These are phyloP conservation scores for Thymelicus lineola DNA, from an alignment of 2,888 invertebrate species.

Conservation along the genomic window DNA sequence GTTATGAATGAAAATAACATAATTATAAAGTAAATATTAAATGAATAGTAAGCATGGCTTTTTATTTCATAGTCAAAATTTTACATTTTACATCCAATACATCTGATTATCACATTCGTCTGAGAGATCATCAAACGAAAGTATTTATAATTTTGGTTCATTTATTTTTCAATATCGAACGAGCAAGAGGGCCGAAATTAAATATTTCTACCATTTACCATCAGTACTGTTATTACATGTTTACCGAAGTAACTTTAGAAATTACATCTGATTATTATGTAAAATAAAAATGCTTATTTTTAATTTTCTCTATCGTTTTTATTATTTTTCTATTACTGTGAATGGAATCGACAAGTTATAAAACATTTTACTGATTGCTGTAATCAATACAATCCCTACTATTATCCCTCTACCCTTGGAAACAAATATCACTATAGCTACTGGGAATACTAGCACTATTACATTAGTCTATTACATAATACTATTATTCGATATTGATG, in stretches of 20 bases:
- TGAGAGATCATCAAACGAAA: not conserved
- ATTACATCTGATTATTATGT: conserved; percentile 36
- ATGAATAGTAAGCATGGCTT: conserved; percentile 81
- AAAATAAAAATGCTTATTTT: conserved; percentile 38
- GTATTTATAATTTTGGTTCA: not conserved
- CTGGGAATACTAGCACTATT: too few species aligned
- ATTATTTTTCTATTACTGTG: conserved; percentile 20
- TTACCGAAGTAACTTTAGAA: conserved; percentile 38
- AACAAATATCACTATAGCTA: too few species aligned
- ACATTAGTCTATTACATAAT: too few species aligned
- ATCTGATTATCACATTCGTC: not conserved
- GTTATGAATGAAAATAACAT: conserved; percentile 86
- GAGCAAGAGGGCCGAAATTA: not conserved
- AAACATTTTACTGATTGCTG: too few species aligned
- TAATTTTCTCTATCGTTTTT: conserved; percentile 35
- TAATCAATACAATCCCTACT: too few species aligned
- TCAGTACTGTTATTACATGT: conserved; percentile 29
- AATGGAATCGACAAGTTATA: conserved; percentile 11
- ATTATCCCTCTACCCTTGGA: too few species aligned
- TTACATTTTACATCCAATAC: conserved; percentile 18
- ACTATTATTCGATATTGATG: too few species aligned
- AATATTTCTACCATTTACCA: not conserved
- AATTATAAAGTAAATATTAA: conserved; percentile 86
- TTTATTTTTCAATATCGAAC: not conserved
- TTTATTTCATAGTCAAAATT: conserved; percentile 63